A percentile compares a stretch with the other conserved stretches of the same genome.
phyloP scores from a whole-genome alignment of 2,113 vertebrate species.

The Anolis carolinensis region DNA sequence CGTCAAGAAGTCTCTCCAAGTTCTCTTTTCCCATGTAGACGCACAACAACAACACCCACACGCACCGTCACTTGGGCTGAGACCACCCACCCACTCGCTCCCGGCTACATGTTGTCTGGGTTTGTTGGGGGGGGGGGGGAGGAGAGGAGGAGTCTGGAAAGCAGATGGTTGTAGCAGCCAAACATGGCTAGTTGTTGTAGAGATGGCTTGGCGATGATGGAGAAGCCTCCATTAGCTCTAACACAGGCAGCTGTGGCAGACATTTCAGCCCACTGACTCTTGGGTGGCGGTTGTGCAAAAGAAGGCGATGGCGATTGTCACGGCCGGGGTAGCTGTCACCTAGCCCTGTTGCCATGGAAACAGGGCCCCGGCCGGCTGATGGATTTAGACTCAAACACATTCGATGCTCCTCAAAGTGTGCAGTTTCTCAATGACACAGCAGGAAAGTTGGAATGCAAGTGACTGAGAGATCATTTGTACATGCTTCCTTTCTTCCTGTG shows the following conservation, averaged over 20 bases:
- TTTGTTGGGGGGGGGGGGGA: neutral
- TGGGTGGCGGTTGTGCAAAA: neutral
- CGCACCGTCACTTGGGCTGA: neutral
- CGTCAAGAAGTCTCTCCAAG: constrained; percentile 1
- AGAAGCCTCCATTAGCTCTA: neutral
- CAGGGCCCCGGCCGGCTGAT: neutral
- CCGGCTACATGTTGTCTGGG: neutral
- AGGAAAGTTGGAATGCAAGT: neutral
- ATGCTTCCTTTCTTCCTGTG: too few species aligned
- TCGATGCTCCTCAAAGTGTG: too few species aligned
- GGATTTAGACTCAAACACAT: neutral
- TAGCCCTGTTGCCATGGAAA: constrained; percentile 30
- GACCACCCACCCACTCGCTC: too few species aligned
- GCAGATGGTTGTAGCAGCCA: neutral
- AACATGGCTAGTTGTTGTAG: neutral
- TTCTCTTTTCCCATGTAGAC: neutral
- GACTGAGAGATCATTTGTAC: too few species aligned
- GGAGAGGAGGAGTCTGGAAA: neutral
- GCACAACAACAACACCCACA: constrained; percentile 10
- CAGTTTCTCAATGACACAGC: neutral
- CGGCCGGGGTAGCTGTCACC: constrained; percentile 2
- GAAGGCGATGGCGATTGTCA: neutral
- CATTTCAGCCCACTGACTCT: neutral
- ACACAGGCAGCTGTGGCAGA: neutral
- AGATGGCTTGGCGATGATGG: neutral